phyloP scores from a whole-genome alignment of 2,888 invertebrate genomes.

The Caenorhabditis sinica region DNA sequence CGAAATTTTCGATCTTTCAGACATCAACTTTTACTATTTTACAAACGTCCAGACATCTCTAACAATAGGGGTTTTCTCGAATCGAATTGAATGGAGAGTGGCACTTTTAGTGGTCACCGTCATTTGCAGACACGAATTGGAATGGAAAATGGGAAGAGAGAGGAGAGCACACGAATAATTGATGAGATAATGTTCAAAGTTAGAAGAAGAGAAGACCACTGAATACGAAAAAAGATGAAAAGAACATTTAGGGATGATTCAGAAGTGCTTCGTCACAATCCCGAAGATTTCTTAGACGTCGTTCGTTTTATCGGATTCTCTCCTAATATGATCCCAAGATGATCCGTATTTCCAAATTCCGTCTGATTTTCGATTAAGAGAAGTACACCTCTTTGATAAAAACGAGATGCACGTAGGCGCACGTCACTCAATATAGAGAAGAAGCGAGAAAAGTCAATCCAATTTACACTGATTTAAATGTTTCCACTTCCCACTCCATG shows the following conservation, averaged over 20 bases:
- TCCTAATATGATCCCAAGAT: no score
- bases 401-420: conserved; percentile 20
- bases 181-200: conserved; percentile 59
- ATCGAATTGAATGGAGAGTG: neutral
- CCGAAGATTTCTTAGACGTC: neutral
- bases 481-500: conserved; percentile 22
- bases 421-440: conserved; percentile 20
- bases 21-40: conserved; percentile 12
- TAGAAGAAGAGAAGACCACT: conserved; percentile 38
- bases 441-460: conserved; percentile 41
- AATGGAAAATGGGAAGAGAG: conserved; percentile 5
- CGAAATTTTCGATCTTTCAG: conserved; percentile 18
- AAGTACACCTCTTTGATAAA: neutral
- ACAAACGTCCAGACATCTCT: neutral
- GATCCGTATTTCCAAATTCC: neutral
- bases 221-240: conserved; percentile 30
- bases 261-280: neutral
- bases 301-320: conserved; percentile 19
- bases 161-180: conserved; percentile 43
- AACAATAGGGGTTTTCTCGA: conserved; percentile 22
- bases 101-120: conserved; percentile 62
- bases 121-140: conserved; percentile 50
- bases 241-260: conserved; percentile 15
- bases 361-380: neutral
- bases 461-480: conserved; percentile 61